These are phyloP conservation scores for Euclidia mi DNA, from an alignment of 2,888 invertebrate species.

Conservation along the genomic window DNA sequence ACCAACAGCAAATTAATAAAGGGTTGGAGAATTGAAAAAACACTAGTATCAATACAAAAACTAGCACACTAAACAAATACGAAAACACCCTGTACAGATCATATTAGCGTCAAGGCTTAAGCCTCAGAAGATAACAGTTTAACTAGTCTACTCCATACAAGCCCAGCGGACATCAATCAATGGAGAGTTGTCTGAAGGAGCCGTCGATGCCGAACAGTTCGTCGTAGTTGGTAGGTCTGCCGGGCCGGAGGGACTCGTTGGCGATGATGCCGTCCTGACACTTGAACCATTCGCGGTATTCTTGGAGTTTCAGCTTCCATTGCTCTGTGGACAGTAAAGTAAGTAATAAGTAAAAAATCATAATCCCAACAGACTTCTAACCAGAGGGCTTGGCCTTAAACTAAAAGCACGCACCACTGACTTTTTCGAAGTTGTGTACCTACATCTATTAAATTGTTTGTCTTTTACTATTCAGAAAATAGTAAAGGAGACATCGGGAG, in stretches of 20 bases:
- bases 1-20: too few species aligned
- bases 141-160: slow-evolving; percentile 10
- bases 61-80: not conserved
- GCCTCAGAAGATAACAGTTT: slow-evolving; percentile 4
- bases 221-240: slow-evolving; percentile 95
- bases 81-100: slow-evolving; percentile 11
- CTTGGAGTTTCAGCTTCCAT: slow-evolving; percentile 94
- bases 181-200: slow-evolving; percentile 95
- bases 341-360: too few species aligned
- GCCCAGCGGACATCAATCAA: slow-evolving; percentile 90
- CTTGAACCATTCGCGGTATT: slow-evolving; percentile 94
- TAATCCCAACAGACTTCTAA: too few species aligned
- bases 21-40: too few species aligned
- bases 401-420: too few species aligned
- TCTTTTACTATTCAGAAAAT: too few species aligned
- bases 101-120: slow-evolving; percentile 7
- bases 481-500: too few species aligned
- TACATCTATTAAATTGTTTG: too few species aligned
- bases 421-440: too few species aligned
- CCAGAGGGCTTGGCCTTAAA: too few species aligned
- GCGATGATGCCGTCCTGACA: slow-evolving; percentile 94
- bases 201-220: slow-evolving; percentile 97
- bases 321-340: slow-evolving; percentile 91
- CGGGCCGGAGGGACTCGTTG: slow-evolving; percentile 94
- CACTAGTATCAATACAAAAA: slow-evolving; percentile 1